A percentile compares a stretch with the other conserved stretches of the same genome.
Conservation (phyloP, 2,888 invertebrate species). For the Ichneumoninae sp. region DNA sequence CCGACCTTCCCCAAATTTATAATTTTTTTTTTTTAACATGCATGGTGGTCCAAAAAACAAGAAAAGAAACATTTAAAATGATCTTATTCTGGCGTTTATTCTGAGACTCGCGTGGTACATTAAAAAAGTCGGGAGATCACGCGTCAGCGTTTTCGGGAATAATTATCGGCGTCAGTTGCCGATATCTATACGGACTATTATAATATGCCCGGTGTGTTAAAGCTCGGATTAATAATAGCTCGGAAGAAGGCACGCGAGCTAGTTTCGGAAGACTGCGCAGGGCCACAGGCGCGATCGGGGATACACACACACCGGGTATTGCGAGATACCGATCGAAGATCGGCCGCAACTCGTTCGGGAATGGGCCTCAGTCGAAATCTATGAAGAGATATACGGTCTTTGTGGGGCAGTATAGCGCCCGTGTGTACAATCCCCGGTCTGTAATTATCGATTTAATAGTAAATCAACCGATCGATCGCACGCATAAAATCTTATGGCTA, state of each 20-base stretch:
- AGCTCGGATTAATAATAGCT: conserved; percentile 65
- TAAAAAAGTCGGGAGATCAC: conserved; percentile 51
- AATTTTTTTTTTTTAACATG: not conserved
- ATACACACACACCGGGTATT: conserved; percentile 45
- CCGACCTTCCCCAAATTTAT: no score
- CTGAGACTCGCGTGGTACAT: not conserved
- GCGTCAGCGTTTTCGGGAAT: conserved; percentile 49
- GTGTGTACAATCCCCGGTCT: conserved; percentile 62
- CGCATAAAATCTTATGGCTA: conserved; percentile 59
- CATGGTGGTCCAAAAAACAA: not conserved
- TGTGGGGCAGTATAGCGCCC: conserved; percentile 25
- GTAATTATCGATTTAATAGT: conserved; percentile 76
- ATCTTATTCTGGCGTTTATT: not conserved
- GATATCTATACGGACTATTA: conserved; percentile 52
- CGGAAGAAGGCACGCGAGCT: conserved; percentile 55
- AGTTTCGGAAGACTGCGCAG: conserved; percentile 39
- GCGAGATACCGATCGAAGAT: conserved; percentile 72
- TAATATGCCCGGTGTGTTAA: conserved; percentile 63
- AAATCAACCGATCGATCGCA: conserved; percentile 65
- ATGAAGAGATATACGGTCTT: conserved; percentile 24
- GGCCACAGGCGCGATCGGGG: not conserved
- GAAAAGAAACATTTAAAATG: not conserved
- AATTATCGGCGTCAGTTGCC: conserved; percentile 51
- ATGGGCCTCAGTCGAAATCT: conserved; percentile 42
- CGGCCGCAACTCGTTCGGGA: conserved; percentile 66